Evolutionary conservation across 23 tunicate genomes (phyloP).

Genomic region (Corella eumyota): DNA sequence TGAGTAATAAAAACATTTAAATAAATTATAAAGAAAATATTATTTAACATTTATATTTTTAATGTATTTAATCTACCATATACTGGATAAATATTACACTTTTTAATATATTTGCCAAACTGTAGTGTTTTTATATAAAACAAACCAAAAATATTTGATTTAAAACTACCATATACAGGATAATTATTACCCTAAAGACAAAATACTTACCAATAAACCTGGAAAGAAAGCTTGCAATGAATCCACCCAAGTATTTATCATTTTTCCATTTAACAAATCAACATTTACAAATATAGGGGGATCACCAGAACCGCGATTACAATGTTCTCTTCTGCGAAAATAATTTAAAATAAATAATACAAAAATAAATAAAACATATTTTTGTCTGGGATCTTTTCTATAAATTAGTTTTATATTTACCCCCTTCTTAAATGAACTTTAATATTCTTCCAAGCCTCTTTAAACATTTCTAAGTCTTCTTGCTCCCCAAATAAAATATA

Average conservation of each 20-base stretch:
- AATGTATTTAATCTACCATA: too few relatives aligned
- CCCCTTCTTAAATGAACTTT: slow-evolving; percentile 70
- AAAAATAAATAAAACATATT: neutral
- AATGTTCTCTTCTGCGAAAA: slow-evolving; percentile 82
- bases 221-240: slow-evolving; percentile 93
- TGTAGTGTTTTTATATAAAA: too few relatives aligned
- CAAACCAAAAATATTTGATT: too few relatives aligned
- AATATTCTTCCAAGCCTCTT: slow-evolving; percentile 53
- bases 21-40: too few relatives aligned
- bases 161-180: too few relatives aligned
- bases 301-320: slow-evolving; percentile 74
- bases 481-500: slow-evolving; percentile 57
- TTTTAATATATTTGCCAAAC: too few relatives aligned
- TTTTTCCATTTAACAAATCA: slow-evolving; percentile 54
- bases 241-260: slow-evolving; percentile 91
- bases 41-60: too few relatives aligned
- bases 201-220: slow-evolving; percentile 77
- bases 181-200: too few relatives aligned
- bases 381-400: neutral
- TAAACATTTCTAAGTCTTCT: slow-evolving; percentile 61
- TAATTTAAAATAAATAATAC: neutral
- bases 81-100: too few relatives aligned
- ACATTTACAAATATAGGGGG: slow-evolving; percentile 95
- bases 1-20: too few relatives aligned
- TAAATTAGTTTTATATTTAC: slow-evolving; percentile 10